Percentiles rank a stretch among this genome's conserved stretches.
Conservation (phyloP, 2,888 invertebrate genomes). For the Strigamia maritima region DNA sequence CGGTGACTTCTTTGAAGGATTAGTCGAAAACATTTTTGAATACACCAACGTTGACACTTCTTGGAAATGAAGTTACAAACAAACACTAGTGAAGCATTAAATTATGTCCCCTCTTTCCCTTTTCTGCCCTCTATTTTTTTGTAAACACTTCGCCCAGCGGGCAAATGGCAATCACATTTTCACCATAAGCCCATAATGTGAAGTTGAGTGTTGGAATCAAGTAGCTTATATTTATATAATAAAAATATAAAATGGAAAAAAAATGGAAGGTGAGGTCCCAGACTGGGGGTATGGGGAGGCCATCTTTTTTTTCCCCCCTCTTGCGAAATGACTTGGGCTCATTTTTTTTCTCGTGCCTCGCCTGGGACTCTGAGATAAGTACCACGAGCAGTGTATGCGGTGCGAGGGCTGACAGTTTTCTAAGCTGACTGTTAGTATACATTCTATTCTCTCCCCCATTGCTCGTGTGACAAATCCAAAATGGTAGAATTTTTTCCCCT, state of each 20-base stretch:
- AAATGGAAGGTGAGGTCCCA: constrained; percentile 4
- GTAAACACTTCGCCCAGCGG: constrained; percentile 18
- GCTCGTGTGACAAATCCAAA: constrained; percentile 27
- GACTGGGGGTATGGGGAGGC: neutral
- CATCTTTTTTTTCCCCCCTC: neutral
- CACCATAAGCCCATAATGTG: constrained; percentile 32
- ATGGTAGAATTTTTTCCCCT: neutral
- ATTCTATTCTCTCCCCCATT: constrained; percentile 7
- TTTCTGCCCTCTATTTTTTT: neutral
- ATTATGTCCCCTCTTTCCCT: neutral
- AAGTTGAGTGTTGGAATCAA: constrained; percentile 28
- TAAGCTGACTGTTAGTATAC: constrained; percentile 35
- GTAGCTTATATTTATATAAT: constrained; percentile 33
- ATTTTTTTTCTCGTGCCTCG: constrained; percentile 27
- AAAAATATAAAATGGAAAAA: constrained; percentile 19
- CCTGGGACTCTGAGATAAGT: constrained; percentile 36
- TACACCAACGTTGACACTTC: constrained; percentile 9
- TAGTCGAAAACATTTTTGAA: constrained; percentile 19
- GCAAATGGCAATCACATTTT: constrained; percentile 33
- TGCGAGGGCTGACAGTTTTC: constrained; percentile 34
- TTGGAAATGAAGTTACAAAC: neutral
- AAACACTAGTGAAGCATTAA: constrained; percentile 22
- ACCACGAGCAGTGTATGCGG: constrained; percentile 25
- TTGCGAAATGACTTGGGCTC: constrained; percentile 24
- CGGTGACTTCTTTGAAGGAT: constrained; percentile 16